Conservation (phyloP, 2,113 vertebrate species). For the Ptilorrhoa leucosticta region DNA sequence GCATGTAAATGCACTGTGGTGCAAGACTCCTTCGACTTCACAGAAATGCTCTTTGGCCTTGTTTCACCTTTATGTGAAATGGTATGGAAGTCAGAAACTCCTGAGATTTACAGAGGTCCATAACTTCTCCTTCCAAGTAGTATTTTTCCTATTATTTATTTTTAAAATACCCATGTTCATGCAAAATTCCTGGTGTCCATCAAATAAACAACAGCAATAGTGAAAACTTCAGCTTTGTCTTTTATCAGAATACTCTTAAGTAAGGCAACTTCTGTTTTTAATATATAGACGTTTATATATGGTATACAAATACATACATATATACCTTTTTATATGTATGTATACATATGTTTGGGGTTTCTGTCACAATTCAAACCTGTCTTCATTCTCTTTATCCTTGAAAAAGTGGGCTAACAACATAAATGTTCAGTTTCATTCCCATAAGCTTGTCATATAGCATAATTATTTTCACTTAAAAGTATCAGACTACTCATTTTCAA, state of each 20-base stretch:
- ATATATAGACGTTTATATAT: not conserved
- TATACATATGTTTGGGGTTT: not conserved
- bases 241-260: not conserved
- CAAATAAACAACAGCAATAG: not conserved
- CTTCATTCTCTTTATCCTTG: not conserved
- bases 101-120: not conserved
- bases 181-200: not conserved
- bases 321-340: not conserved
- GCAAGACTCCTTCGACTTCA: not conserved
- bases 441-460: not conserved
- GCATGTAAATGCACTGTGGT: not conserved
- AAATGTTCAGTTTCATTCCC: not conserved
- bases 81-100: not conserved
- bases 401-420: not conserved
- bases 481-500: not conserved
- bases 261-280: not conserved
- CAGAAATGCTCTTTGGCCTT: not conserved
- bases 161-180: rapidly evolving
- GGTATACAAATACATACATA: not conserved
- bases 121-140: not conserved
- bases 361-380: not conserved
- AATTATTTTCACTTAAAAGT: not conserved
- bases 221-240: not conserved
- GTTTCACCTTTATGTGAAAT: not conserved
- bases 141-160: not conserved